Conservation (phyloP, 1,140 invertebrate genomes). For the Dinoponera quadriceps region DNA sequence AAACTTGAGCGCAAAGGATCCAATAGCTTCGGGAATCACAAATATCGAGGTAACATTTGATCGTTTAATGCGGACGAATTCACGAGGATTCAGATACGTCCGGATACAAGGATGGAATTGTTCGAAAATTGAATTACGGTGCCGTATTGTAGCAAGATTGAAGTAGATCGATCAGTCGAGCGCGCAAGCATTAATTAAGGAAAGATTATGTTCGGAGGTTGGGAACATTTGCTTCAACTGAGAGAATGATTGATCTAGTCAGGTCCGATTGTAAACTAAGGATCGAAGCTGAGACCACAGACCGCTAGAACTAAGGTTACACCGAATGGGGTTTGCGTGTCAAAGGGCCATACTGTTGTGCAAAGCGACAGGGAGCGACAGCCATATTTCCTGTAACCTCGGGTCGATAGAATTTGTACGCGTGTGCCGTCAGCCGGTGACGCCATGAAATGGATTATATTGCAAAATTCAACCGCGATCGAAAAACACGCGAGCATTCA, state of each 20-base stretch:
- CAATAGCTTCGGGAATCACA: neutral
- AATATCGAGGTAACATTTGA: neutral
- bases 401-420: slow-evolving; percentile 18
- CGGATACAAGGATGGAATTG: neutral
- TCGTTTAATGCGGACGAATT: neutral
- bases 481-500: neutral
- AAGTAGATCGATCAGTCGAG: neutral
- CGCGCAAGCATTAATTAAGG: neutral
- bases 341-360: slow-evolving; percentile 43
- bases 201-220: slow-evolving; percentile 13
- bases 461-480: neutral
- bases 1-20: neutral
- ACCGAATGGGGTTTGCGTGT: slow-evolving; percentile 44
- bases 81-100: neutral
- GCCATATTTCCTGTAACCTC: slow-evolving; percentile 43
- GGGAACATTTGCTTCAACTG: slow-evolving; percentile 23
- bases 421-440: neutral
- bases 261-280: slow-evolving; percentile 42
- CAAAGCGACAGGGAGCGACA: slow-evolving; percentile 14
- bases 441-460: neutral
- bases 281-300: slow-evolving; percentile 32
- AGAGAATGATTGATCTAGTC: slow-evolving; percentile 46
- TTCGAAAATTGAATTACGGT: slow-evolving; percentile 15
- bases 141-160: neutral
- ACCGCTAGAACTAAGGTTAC: slow-evolving; percentile 10